Conservation (phyloP, 2,113 vertebrate species). For the Pleuronectes platessa region DNA sequence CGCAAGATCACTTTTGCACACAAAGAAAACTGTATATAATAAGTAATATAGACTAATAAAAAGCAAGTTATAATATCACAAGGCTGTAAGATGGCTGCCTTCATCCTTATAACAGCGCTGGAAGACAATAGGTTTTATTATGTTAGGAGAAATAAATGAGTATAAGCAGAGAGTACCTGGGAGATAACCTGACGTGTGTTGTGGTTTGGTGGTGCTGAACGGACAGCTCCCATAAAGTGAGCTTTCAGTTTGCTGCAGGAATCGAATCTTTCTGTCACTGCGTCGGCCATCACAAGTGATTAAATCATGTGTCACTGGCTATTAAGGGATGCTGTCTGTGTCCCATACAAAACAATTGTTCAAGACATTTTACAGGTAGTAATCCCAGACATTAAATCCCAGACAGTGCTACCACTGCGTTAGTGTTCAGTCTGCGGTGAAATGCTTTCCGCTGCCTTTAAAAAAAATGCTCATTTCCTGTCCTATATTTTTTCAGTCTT, state of each 20-base stretch:
- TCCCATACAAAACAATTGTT: background rate
- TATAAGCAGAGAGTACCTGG: background rate
- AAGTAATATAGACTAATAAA: background rate
- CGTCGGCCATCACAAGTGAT: too few species aligned
- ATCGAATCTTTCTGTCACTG: too few species aligned
- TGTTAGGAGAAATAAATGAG: background rate
- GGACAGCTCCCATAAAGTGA: background rate
- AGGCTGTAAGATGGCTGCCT: too few species aligned
- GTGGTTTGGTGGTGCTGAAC: constrained; percentile 13
- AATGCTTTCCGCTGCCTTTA: background rate
- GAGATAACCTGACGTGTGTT: background rate
- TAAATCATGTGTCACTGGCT: too few species aligned
- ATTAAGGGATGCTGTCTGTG: too few species aligned
- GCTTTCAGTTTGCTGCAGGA: background rate
- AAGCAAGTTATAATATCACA: too few species aligned
- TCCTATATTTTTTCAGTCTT: background rate
- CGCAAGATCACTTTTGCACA: background rate
- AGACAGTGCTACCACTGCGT: background rate
- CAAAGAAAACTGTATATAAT: background rate
- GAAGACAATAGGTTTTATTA: background rate
- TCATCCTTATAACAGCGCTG: too few species aligned
- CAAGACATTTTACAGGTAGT: background rate
- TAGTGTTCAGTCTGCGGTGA: background rate
- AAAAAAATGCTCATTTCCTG: background rate
- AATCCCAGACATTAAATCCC: background rate